These are phyloP conservation scores for Drosophila falleni DNA, from an alignment of 2,888 invertebrate genomes.

Conservation along the genomic window DNA sequence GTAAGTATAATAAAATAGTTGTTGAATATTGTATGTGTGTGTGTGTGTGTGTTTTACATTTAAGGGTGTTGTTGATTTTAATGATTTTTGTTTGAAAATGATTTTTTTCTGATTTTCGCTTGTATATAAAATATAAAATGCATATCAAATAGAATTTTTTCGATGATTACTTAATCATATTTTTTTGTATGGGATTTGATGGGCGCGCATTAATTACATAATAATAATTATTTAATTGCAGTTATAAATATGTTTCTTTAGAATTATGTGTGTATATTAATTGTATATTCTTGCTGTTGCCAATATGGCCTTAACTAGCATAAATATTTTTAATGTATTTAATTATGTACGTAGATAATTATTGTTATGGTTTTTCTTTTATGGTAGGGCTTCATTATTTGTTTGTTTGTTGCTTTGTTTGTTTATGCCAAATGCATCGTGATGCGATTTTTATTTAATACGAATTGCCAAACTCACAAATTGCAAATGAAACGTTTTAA, in stretches of 20 bases:
- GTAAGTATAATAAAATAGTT: constrained; percentile 63
- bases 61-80: constrained; percentile 24
- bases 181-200: constrained; percentile 30
- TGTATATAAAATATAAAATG: constrained; percentile 74
- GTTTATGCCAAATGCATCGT: constrained; percentile 38
- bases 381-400: constrained; percentile 26
- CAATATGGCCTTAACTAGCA: constrained; percentile 72
- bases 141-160: constrained; percentile 64
- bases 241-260: constrained; percentile 48
- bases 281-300: constrained; percentile 45
- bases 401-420: constrained; percentile 12
- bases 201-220: constrained; percentile 42
- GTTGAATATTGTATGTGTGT: constrained; percentile 29
- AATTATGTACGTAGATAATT: constrained; percentile 60
- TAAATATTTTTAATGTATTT: constrained; percentile 55
- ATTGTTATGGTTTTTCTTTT: constrained; percentile 57
- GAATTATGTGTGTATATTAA: constrained; percentile 39
- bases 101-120: constrained; percentile 8
- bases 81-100: constrained; percentile 26
- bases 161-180: constrained; percentile 45
- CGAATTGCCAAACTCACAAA: constrained; percentile 33
- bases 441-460: constrained; percentile 25
- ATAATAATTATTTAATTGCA: constrained; percentile 44
- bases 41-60: constrained; percentile 24
- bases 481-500: constrained; percentile 48